phyloP scores from a whole-genome alignment of 2,888 invertebrate species.

The Helicoverpa assulta region DNA sequence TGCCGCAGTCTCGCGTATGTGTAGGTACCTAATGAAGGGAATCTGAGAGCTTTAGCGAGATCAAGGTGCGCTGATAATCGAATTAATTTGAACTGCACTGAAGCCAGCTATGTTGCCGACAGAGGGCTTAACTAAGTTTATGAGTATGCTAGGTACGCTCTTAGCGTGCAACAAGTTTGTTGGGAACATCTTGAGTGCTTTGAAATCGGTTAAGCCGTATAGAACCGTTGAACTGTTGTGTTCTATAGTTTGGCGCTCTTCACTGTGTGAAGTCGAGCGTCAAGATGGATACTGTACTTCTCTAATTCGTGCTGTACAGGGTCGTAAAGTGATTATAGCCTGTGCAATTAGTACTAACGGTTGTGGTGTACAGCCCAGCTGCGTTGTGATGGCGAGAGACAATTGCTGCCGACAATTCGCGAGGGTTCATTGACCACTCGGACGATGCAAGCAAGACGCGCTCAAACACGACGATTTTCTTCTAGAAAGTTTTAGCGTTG shows the following conservation, averaged over 20 bases:
- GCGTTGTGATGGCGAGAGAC: constrained; percentile 76
- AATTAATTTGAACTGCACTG: constrained; percentile 87
- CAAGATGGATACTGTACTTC: constrained; percentile 44
- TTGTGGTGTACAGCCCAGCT: constrained; percentile 75
- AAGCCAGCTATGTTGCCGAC: constrained; percentile 84
- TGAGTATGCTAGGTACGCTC: constrained; percentile 86
- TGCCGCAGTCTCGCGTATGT: constrained; percentile 67
- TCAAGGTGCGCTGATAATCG: constrained; percentile 89
- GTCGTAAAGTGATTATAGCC: constrained; percentile 76
- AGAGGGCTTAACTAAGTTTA: constrained; percentile 88
- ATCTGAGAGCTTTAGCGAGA: constrained; percentile 82
- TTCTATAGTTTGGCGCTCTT: constrained; percentile 73
- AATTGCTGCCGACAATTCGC: constrained; percentile 83
- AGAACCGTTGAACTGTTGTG: constrained; percentile 69
- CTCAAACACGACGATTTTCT: constrained; percentile 65
- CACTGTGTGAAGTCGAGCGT: constrained; percentile 45
- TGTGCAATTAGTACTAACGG: constrained; percentile 81
- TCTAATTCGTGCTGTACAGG: constrained; percentile 67
- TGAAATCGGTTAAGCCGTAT: constrained; percentile 83
- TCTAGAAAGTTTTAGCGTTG: constrained; percentile 64
- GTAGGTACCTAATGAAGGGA: constrained; percentile 78
- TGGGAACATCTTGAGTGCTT: constrained; percentile 86
- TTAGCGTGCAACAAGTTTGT: constrained; percentile 88
- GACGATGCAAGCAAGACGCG: constrained; percentile 68
- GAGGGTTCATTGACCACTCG: constrained; percentile 81